phyloP scores from a whole-genome alignment of 1,140 invertebrate species.

The Aplysia californica region DNA sequence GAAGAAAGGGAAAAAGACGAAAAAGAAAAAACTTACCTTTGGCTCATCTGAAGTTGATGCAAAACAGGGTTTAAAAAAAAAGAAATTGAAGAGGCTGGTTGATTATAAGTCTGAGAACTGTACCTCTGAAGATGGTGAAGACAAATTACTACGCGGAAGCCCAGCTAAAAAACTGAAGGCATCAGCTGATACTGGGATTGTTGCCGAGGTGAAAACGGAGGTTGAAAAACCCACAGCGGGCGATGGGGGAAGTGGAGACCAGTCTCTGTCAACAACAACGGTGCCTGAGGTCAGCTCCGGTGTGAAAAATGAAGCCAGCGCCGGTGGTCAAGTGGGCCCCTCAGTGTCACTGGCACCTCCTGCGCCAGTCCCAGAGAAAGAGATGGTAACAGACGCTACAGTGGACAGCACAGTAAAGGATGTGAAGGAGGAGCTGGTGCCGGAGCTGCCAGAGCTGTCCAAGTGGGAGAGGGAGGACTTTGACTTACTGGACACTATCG shows the following conservation, averaged over 20 bases:
- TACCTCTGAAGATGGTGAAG: conserved; percentile 18
- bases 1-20: conserved; percentile 20
- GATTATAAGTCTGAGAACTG: conserved; percentile 27
- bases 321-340: too few relatives aligned
- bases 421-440: conserved; percentile 42
- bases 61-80: conserved; percentile 25
- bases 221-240: background rate
- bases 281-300: conserved; percentile 16
- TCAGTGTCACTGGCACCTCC: too few relatives aligned
- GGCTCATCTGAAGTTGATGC: conserved; percentile 15
- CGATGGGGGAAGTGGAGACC: background rate
- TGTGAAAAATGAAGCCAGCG: too few relatives aligned
- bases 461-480: conserved; percentile 87
- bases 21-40: conserved; percentile 27
- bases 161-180: conserved; percentile 12
- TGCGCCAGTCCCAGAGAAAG: background rate
- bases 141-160: background rate
- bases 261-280: background rate
- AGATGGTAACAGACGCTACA: background rate
- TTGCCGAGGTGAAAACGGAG: background rate
- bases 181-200: too few relatives aligned
- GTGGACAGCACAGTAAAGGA: conserved; percentile 22
- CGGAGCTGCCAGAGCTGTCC: conserved; percentile 76
- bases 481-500: conserved; percentile 31
- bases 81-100: conserved; percentile 15